A percentile compares a stretch with the other conserved stretches of the same genome.
phyloP scores from a whole-genome alignment of 2,113 vertebrate genomes.

The Hydrolagus affinis region DNA sequence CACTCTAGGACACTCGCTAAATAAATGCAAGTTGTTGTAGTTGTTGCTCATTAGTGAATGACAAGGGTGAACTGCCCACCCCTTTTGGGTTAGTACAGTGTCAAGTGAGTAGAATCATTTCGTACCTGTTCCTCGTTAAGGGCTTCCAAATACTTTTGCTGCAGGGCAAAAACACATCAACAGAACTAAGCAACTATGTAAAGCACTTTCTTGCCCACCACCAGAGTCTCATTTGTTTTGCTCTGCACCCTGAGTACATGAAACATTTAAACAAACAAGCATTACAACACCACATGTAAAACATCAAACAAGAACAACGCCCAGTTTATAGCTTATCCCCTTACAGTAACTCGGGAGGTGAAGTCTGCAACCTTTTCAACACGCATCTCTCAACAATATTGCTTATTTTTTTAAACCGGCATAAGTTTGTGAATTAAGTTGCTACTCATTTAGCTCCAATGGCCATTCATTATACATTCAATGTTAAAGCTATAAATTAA shows the following conservation, averaged over 20 bases:
- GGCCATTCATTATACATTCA: no score
- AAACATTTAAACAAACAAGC: neutral
- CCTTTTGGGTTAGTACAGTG: neutral
- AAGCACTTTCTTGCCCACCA: neutral
- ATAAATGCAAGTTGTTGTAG: no score
- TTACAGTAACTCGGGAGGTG: no score
- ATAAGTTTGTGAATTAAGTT: no score
- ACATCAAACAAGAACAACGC: no score
- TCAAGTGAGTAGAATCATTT: conserved; percentile 5
- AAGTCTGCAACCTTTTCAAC: no score
- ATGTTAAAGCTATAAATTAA: no score
- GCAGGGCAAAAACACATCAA: conserved; percentile 36
- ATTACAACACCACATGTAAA: neutral
- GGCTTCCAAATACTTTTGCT: conserved; percentile 41
- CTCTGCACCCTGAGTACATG: no score
- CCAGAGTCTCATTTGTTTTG: neutral
- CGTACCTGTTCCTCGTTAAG: conserved; percentile 43
- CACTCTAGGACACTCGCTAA: no score
- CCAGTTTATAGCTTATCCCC: neutral
- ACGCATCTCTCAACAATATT: no score
- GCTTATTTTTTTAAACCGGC: no score
- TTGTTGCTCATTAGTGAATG: neutral
- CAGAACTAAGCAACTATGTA: conserved; percentile 21
- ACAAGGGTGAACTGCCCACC: neutral
- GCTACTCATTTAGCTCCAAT: no score